phyloP scores from a whole-genome alignment of 2,113 vertebrate species.

The Ursus arctos region DNA sequence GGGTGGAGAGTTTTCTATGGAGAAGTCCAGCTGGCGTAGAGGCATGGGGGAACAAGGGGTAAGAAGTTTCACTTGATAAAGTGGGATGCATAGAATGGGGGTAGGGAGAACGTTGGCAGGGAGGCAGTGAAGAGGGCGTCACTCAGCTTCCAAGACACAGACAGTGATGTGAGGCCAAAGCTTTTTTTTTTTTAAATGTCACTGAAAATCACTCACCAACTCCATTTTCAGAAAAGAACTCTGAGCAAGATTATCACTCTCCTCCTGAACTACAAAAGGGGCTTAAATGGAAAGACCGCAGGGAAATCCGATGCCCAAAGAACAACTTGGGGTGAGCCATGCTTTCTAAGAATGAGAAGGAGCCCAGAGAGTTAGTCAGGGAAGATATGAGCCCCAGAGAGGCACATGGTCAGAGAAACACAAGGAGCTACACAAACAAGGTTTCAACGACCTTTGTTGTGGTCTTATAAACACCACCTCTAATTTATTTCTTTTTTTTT shows the following conservation, averaged over 20 bases:
- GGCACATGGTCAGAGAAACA: not conserved
- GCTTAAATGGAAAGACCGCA: not conserved
- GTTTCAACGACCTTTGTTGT: not conserved
- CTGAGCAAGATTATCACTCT: not conserved
- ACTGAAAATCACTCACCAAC: not conserved
- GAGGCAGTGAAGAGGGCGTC: too few relatives aligned
- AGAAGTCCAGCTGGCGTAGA: not conserved
- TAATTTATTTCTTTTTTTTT: not conserved
- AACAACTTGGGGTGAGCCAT: not conserved
- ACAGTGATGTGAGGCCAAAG: not conserved
- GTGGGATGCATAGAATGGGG: not conserved
- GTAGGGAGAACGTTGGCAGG: too few relatives aligned
- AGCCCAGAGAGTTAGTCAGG: not conserved
- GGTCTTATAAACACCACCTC: not conserved
- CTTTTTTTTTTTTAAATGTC: not conserved
- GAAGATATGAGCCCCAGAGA: not conserved
- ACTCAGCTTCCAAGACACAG: not conserved
- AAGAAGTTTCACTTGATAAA: not conserved
- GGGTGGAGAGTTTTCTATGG: not conserved
- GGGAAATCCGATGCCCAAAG: not conserved
- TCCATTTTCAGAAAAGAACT: not conserved
- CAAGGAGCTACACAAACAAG: conserved; percentile 24
- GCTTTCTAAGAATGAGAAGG: not conserved
- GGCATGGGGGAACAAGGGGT: not conserved
- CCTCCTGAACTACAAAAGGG: not conserved